Percentiles rank a stretch among this genome's conserved stretches.
These are phyloP conservation scores for Oreochromis aureus DNA, from an alignment of 2,113 vertebrate species.

Conservation along the genomic window DNA sequence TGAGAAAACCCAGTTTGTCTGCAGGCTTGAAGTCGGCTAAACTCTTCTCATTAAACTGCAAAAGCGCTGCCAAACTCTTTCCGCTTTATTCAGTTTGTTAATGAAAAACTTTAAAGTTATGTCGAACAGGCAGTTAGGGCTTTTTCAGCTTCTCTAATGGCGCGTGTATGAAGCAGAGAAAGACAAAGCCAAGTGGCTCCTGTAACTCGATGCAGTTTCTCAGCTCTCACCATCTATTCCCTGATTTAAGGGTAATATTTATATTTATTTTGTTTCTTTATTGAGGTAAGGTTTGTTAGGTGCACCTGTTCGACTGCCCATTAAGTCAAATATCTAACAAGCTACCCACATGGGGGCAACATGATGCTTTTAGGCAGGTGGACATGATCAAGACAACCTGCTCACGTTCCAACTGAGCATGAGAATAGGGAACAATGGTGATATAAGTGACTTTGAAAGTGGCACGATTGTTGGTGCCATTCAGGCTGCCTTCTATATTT, in stretches of 20 bases:
- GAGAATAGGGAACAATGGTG: not conserved
- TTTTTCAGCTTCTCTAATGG: not conserved
- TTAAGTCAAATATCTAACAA: not conserved
- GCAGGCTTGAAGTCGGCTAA: not conserved
- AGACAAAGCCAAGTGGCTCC: not conserved
- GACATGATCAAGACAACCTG: not conserved
- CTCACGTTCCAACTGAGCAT: not conserved
- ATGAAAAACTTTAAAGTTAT: not conserved
- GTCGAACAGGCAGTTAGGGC: not conserved
- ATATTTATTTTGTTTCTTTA: not conserved
- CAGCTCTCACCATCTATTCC: not conserved
- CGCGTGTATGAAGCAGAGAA: not conserved
- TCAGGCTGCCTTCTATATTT: not conserved
- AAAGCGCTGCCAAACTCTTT: not conserved
- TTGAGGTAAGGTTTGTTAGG: not conserved
- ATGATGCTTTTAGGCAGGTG: not conserved
- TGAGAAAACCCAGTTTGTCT: not conserved
- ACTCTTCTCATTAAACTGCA: constrained; percentile 21
- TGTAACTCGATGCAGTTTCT: not conserved
- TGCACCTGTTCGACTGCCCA: not conserved
- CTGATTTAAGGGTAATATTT: not conserved
- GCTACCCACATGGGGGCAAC: not conserved
- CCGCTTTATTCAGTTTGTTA: constrained; percentile 8
- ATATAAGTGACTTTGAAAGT: not conserved
- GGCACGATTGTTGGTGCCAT: not conserved